Base-by-base conservation (phyloP, 2,888 invertebrate genomes). In the Heteropelma amictum region DNA sequence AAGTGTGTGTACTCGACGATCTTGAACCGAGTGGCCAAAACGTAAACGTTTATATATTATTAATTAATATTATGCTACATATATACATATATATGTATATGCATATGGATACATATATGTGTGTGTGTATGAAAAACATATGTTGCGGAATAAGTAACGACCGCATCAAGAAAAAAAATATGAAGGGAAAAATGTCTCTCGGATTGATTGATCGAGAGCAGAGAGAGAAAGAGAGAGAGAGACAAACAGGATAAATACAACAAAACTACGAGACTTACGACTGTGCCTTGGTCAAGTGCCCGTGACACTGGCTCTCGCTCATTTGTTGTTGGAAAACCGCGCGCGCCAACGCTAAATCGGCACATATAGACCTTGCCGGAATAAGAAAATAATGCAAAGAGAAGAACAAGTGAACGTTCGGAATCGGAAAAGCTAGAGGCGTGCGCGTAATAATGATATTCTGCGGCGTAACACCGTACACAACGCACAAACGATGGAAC, bases 21-120 rank as follows among this genome's bases (percentile, higher is more conserved):
- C 78, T 83, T 81, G 85, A 87, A 88, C 87, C 86, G 84, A 88
- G 87, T 89, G 87, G 88, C 88, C 87, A 88, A 88, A 88, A 88
- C 84, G 83, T 87, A 87, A 89, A 84, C 86, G 84, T 87, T 88
- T 87, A 86, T n/a, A n/a, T 87, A 87, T 83, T 83, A 85, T 82
- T 77, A 76, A 76, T 69, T 63, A 72, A 77, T 74, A 64, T 65
- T 77, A 74, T 42, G 69, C 23, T 40, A 47, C 47, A 69, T n/a
- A n/a, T n/a, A n/a, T n/a, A n/a, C n/a, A n/a, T n/a, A n/a, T n/a
- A n/a, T n/a, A n/a, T n/a, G n/a, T n/a, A n/a, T n/a, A n/a, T n/a
- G n/a, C n/a, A n/a, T n/a, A n/a, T n/a, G n/a, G n/a, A n/a, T n/a
- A n/a, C n/a, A n/a, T n/a, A n/a, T n/a, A n/a, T n/a, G n/a, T n/a